These are phyloP conservation scores for Hydrozoanthus gracilis DNA, from an alignment of 92 coral and sea anemone genomes.

Conservation along the genomic window DNA sequence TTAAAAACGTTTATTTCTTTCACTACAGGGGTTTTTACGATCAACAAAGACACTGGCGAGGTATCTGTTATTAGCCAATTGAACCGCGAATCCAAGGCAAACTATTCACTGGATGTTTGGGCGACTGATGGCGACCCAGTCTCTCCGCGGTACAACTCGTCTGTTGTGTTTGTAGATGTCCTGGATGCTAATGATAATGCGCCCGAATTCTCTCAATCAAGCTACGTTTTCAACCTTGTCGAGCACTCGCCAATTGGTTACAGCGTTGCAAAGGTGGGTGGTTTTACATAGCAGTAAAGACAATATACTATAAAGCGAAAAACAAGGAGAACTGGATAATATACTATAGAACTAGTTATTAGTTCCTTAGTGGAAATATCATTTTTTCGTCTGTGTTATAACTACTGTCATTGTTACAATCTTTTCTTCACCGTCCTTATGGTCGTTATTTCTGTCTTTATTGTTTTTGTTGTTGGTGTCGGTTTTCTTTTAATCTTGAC, in stretches of 20 bases:
- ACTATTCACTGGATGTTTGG: constrained; percentile 76
- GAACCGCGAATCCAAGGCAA: constrained; percentile 80
- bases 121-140: constrained; percentile 86
- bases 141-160: constrained; percentile 72
- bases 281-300: too few relatives aligned
- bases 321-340: too few relatives aligned
- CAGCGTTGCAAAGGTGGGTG: constrained; percentile 69
- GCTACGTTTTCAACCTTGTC: constrained; percentile 65
- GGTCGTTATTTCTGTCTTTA: too few relatives aligned
- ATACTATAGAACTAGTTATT: too few relatives aligned
- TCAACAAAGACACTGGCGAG: constrained; percentile 64
- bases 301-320: too few relatives aligned
- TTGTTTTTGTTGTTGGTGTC: too few relatives aligned
- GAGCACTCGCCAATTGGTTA: constrained; percentile 74
- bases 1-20: background rate
- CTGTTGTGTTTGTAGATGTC: constrained; percentile 83
- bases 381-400: too few relatives aligned
- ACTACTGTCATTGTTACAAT: too few relatives aligned
- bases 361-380: too few relatives aligned
- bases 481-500: too few relatives aligned
- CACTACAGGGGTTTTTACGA: constrained; percentile 60
- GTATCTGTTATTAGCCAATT: constrained; percentile 73
- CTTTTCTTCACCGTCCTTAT: too few relatives aligned
- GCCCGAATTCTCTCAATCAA: constrained; percentile 73
- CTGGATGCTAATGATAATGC: constrained; percentile 89